Evolutionary conservation across 2,888 invertebrate genomes (phyloP).

Genomic region (Apantesis nais): DNA sequence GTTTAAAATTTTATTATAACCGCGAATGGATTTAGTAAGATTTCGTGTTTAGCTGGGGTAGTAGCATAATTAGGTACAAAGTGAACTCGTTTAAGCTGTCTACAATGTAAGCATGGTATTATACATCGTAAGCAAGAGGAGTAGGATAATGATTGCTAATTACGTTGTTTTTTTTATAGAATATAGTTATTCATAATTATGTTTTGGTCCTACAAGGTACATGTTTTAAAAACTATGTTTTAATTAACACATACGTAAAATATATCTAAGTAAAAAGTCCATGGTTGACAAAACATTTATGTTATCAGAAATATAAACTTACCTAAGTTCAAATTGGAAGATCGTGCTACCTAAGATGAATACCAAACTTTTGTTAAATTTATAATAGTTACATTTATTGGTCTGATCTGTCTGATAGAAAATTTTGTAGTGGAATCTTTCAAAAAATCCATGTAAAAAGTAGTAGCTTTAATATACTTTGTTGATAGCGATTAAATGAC

Average conservation of each 20-base stretch:
- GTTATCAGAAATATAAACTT: neutral
- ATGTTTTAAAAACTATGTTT: too few relatives aligned
- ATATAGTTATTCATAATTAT: too few relatives aligned
- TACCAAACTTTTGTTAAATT: neutral
- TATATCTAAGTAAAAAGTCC: too few relatives aligned
- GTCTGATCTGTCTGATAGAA: neutral
- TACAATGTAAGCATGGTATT: neutral
- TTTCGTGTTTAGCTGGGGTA: conserved; percentile 14
- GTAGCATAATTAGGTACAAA: neutral
- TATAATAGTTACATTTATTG: neutral
- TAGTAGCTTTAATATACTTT: too few relatives aligned
- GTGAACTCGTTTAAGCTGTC: neutral
- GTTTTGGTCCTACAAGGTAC: too few relatives aligned
- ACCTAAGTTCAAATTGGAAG: neutral
- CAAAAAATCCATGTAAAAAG: too few relatives aligned
- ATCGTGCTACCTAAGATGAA: neutral
- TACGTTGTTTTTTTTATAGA: too few relatives aligned
- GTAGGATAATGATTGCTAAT: too few relatives aligned
- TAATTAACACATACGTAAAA: too few relatives aligned
- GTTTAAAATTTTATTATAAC: conserved; percentile 27
- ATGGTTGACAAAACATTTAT: neutral
- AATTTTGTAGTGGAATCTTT: too few relatives aligned
- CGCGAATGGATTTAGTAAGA: conserved; percentile 21
- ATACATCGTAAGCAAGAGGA: neutral
- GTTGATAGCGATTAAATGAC: too few relatives aligned